phyloP scores from a whole-genome alignment of 2,797 vertebrate genomes.

The Rhincodon typus region DNA sequence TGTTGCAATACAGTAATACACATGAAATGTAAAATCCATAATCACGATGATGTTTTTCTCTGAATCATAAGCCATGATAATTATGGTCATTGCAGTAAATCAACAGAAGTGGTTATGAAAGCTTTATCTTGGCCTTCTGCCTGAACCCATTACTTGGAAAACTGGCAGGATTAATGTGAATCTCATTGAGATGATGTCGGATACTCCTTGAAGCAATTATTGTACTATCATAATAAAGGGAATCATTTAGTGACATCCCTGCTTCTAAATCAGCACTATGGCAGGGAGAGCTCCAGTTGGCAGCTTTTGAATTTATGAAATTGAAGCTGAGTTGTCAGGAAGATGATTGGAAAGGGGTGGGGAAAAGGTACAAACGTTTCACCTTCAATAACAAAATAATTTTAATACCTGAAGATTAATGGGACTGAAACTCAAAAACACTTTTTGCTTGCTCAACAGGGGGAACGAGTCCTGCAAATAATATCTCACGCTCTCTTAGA shows the following conservation, averaged over 20 bases:
- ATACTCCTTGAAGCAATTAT: constrained; percentile 18
- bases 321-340: neutral
- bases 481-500: no score
- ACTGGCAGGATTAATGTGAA: constrained; percentile 29
- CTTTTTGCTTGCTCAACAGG: neutral
- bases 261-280: neutral
- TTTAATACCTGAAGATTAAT: neutral
- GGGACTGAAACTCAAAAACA: neutral
- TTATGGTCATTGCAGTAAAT: constrained; percentile 19
- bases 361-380: no score
- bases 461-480: neutral
- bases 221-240: constrained; percentile 18
- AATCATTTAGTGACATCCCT: neutral
- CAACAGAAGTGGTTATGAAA: constrained; percentile 32
- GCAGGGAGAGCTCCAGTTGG: neutral
- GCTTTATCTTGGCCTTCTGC: neutral
- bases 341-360: neutral
- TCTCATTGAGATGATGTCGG: constrained; percentile 23
- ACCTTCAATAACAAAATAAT: neutral
- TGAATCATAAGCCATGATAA: constrained; percentile 17
- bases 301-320: constrained; percentile 9
- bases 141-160: constrained; percentile 15
- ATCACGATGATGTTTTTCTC: constrained; percentile 11
- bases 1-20: constrained; percentile 20
- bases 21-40: constrained; percentile 30